Conservation (phyloP, 2,113 vertebrate genomes). For the Gulo gulo region DNA sequence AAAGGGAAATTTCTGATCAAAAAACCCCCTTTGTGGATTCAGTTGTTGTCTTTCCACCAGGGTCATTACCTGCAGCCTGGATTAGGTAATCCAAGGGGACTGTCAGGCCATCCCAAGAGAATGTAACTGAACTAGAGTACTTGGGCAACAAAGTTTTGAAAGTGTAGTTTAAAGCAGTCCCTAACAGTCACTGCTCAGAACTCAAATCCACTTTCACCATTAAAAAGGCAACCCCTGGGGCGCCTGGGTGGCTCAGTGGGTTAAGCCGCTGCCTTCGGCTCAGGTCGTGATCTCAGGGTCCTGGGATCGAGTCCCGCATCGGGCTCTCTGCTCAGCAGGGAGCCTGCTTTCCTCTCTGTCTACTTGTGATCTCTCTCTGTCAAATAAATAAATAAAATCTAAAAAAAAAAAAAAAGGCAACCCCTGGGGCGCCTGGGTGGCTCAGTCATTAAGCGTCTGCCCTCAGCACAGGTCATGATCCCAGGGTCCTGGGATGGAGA, state of each 20-base stretch:
- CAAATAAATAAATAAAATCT: too few relatives aligned
- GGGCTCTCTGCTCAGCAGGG: too few relatives aligned
- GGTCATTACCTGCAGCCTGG: background rate
- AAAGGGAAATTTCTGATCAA: background rate
- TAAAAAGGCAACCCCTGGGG: background rate
- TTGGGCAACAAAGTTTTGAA: background rate
- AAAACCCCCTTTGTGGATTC: background rate
- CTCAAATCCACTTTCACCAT: background rate
- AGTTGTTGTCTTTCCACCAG: background rate
- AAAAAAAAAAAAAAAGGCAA: background rate
- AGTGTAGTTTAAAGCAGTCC: background rate
- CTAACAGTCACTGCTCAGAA: constrained; percentile 21
- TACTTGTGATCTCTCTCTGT: background rate
- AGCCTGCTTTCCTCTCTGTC: too few relatives aligned
- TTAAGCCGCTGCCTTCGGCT: too few relatives aligned
- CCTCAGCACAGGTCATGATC: too few relatives aligned
- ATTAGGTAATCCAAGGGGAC: background rate
- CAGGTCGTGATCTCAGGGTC: too few relatives aligned
- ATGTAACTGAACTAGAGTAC: background rate
- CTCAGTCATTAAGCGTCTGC: too few relatives aligned
- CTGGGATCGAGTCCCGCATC: too few relatives aligned
- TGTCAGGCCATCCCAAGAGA: background rate
- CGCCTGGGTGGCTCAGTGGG: background rate
- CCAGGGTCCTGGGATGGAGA: too few relatives aligned
- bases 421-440: too few relatives aligned